Conservation (phyloP, 2,113 vertebrate genomes). For the Xenopus borealis region DNA sequence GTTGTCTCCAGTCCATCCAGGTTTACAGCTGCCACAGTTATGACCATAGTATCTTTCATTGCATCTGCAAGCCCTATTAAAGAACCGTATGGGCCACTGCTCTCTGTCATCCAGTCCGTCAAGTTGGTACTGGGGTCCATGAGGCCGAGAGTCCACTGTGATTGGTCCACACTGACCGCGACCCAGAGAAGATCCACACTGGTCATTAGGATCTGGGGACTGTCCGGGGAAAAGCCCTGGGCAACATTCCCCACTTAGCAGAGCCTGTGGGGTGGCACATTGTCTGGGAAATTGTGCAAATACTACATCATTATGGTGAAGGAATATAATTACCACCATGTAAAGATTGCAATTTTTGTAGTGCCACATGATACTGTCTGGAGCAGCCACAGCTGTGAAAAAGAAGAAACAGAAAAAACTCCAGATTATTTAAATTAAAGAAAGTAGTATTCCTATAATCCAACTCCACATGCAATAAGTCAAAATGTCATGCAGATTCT, state of each 20-base stretch:
- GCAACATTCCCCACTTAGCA: constrained; percentile 81
- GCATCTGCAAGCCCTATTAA: constrained; percentile 85
- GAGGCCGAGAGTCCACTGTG: constrained; percentile 69
- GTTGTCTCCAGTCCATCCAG: constrained; percentile 75
- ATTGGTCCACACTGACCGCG: constrained; percentile 77
- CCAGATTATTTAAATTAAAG: no score
- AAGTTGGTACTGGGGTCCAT: constrained; percentile 86
- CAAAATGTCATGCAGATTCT: no score
- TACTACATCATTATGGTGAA: not conserved
- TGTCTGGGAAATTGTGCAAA: constrained; percentile 84
- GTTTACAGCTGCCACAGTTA: constrained; percentile 81
- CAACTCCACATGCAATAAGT: no score
- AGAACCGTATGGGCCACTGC: constrained; percentile 84
- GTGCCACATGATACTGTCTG: not conserved
- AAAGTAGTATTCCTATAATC: no score
- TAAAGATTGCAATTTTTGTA: not conserved
- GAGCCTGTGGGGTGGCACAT: constrained; percentile 69
- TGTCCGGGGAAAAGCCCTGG: constrained; percentile 69
- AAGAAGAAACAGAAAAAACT: constrained; percentile 48
- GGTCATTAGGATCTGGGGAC: constrained; percentile 65
- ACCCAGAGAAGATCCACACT: constrained; percentile 73
- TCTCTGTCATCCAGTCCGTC: constrained; percentile 90
- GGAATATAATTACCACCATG: not conserved
- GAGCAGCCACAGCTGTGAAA: not conserved
- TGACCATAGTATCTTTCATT: constrained; percentile 82